Evolutionary conservation across 2,797 vertebrate species (phyloP), one percentile per base, ranked within the genome.

Genomic region (Saxicola maurus): DNA sequence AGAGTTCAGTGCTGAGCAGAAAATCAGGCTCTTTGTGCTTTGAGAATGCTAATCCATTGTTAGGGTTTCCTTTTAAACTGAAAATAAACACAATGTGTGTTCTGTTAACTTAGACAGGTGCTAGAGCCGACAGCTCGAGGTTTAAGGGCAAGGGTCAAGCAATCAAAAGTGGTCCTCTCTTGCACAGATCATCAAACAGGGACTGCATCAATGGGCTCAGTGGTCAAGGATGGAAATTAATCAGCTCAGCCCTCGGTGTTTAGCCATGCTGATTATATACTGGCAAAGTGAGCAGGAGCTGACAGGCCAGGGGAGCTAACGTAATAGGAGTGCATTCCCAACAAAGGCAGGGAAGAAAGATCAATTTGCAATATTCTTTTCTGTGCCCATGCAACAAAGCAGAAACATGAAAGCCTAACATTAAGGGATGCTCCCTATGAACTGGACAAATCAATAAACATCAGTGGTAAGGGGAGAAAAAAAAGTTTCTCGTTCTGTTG

Each of bases 351-450:
- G 93, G 85, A 94, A 97, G 97, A 98, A 96, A 91, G 98, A 99
- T 99, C 99, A 99, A 99, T 99, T 98, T 98, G 98, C 98, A 98
- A 99, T 99, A 99, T 98, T 96, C 98, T 98, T 97, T 97, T 96
- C 97, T 96, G 96, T 95, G 91, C 95, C 95, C 96, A 93, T 84
- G 97, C 98, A 98, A 98, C 98, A 99, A 99, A 98, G 98, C 97
- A 97, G 95, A 98, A 97, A 98, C 98, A 98, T 98, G 98, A 99
- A 99, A 98, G 98, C 96, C 94, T 96, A 97, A 96, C 98, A 98
- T 98, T 98, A 98, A 98, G 98, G 96, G 97, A 98, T 97, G 98
- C 97, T 98, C 97, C 94, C 97, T 98, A 97, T 98, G 98, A 99
- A 98, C 98, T 96, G 96, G 97, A 96, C 96, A 96, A 98, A 99